Evolutionary conservation across 2,797 vertebrate species (phyloP).

Genomic region (Neosilurus mollespiculum): DNA sequence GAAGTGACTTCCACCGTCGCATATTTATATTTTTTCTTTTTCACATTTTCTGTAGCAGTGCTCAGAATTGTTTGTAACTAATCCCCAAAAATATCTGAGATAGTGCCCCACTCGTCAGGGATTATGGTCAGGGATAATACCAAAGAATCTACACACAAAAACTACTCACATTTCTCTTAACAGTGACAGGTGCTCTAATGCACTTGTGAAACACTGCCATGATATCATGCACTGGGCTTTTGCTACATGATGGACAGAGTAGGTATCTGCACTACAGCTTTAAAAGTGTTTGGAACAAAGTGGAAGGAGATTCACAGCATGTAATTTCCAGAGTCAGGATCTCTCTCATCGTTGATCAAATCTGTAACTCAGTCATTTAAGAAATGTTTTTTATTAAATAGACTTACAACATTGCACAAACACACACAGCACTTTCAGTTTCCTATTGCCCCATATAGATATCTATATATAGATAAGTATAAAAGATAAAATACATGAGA

Average conservation of each 20-base stretch:
- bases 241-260: background rate
- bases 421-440: background rate
- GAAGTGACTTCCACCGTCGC: too few relatives aligned
- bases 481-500: background rate
- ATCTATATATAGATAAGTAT: too few relatives aligned
- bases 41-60: too few relatives aligned
- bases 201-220: too few relatives aligned
- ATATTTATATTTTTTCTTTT: too few relatives aligned
- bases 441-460: background rate
- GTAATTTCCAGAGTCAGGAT: background rate
- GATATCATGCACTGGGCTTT: background rate
- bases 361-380: background rate
- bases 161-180: too few relatives aligned
- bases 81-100: too few relatives aligned
- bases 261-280: background rate
- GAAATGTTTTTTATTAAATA: conserved; percentile 21
- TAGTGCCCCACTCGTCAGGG: too few relatives aligned
- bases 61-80: too few relatives aligned
- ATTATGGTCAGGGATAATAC: too few relatives aligned
- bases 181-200: background rate
- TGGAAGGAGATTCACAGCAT: background rate
- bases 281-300: background rate
- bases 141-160: too few relatives aligned
- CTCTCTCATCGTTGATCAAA: background rate
- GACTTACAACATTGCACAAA: background rate